Percentiles rank a stretch among this genome's conserved stretches.
These are phyloP conservation scores for Threskiornis aethiopicus DNA, from an alignment of 2,797 vertebrate species.

Conservation along the genomic window DNA sequence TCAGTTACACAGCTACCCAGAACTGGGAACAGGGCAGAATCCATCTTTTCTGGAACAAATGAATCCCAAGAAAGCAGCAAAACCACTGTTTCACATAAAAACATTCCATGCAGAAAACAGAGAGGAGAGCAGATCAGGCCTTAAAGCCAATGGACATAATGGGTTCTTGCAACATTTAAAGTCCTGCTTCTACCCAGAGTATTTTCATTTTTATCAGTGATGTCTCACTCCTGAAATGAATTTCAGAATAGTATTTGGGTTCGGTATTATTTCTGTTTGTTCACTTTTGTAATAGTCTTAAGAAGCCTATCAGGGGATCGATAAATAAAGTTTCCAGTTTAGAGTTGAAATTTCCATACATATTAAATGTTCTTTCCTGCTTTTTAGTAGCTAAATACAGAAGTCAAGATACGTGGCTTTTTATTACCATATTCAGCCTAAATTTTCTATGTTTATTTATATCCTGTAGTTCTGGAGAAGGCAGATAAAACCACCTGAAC, in stretches of 20 bases:
- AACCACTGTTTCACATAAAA: not conserved
- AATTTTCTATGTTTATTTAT: conserved; percentile 64
- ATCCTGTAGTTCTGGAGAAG: not conserved
- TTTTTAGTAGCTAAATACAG: conserved; percentile 46
- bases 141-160: not conserved
- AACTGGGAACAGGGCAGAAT: not conserved
- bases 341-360: conserved; percentile 59
- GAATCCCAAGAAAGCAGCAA: not conserved
- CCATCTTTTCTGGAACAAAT: not conserved
- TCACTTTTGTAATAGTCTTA: not conserved
- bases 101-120: not conserved
- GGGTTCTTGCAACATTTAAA: not conserved
- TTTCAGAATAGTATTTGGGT: not conserved
- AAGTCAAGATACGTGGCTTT: conserved; percentile 36
- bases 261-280: conserved; percentile 5
- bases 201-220: not conserved
- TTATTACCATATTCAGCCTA: conserved; percentile 39
- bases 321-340: conserved; percentile 28
- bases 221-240: not conserved
- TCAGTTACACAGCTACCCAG: not conserved
- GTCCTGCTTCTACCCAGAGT: not conserved
- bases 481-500: conserved; percentile 37
- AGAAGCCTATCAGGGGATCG: not conserved
- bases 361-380: conserved; percentile 33
- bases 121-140: not conserved